Conservation (phyloP, 2,113 vertebrate genomes). For the Calcarius ornatus region DNA sequence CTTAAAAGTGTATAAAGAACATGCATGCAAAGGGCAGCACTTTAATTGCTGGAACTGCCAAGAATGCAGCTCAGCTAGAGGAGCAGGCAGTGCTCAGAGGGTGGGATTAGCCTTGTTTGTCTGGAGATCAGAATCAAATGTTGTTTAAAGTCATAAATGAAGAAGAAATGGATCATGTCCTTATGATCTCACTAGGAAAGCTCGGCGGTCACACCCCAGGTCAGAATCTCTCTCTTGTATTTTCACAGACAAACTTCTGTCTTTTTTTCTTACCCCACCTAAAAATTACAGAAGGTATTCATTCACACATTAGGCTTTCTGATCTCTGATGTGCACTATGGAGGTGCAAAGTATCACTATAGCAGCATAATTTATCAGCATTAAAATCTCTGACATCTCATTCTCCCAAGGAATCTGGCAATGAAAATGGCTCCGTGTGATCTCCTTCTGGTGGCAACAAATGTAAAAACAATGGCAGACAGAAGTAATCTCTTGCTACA, state of each 20-base stretch:
- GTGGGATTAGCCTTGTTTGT: slow-evolving; percentile 23
- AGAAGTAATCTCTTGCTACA: slow-evolving; percentile 14
- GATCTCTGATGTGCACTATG: background rate
- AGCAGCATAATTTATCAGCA: slow-evolving; percentile 29
- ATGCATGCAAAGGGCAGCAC: background rate
- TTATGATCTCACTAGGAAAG: slow-evolving; percentile 42
- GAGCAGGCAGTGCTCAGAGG: background rate
- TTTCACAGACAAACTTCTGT: background rate
- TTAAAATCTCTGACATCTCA: slow-evolving; percentile 28
- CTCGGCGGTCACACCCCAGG: background rate
- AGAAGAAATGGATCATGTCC: slow-evolving; percentile 16
- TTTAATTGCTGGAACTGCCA: slow-evolving; percentile 25
- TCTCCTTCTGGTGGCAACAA: slow-evolving; percentile 13
- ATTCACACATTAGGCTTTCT: slow-evolving; percentile 27
- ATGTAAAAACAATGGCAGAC: slow-evolving; percentile 22
- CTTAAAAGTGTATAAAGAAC: background rate
- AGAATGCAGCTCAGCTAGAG: slow-evolving; percentile 33
- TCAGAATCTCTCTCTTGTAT: background rate
- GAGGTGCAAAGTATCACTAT: slow-evolving; percentile 33
- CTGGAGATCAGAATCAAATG: slow-evolving; percentile 36
- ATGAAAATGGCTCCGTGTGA: background rate
- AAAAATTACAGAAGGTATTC: background rate
- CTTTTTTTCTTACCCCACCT: background rate
- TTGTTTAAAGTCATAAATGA: slow-evolving; percentile 25
- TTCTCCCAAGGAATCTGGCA: slow-evolving; percentile 42